Evolutionary conservation across 2,888 invertebrate species (phyloP), one percentile per base, ranked within the genome.

Genomic region (Leptothorax acervorum): DNA sequence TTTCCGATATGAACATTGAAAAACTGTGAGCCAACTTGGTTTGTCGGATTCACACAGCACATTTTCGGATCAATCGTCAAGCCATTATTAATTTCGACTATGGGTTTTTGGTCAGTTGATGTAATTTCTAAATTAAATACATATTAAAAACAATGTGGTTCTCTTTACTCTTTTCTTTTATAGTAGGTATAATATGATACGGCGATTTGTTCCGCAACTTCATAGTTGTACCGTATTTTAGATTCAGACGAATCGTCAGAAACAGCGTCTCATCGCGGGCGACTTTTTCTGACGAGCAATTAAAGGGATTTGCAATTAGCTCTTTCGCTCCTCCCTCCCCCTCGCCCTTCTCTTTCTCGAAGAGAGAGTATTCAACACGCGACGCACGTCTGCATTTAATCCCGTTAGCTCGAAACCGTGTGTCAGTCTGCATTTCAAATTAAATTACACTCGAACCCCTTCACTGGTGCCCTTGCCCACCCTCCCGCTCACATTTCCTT

Each of bases 351-450:
- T 3, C 11, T 15, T 6, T 12, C 35, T 12, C 8, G 23, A 53
- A n/a, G 84, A 79, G 81, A 82, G 86, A 85, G 70, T 84, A 85
- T 73, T 90, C 81, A 91, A 93, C 92, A 93, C 91, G 92, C 94
- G 89, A 88, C 88, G 91, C 94, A 93, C 94, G 94, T 94, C 86
- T 90, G 82, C 92, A 89, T 93, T 94, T 94, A 94, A 94, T 94
- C 94, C 93, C 93, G 92, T 94, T 93, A 93, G 92, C 90, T 91
- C 87, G 91, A 92, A 93, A 92, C 91, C 90, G 91, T 86, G 93
- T 89, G 93, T 93, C 94, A 93, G 94, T 94, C 94, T 94, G 94
- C 93, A 94, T 94, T 94, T 94, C 93, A 93, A 94, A 94, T 93
- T 92, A 92, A 94, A 93, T 94, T 94, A 93, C 92, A 91, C 86